Percentiles rank a stretch among this genome's conserved stretches.
phyloP scores from a whole-genome alignment of 1,140 invertebrate species.

The Copidosoma floridanum region DNA sequence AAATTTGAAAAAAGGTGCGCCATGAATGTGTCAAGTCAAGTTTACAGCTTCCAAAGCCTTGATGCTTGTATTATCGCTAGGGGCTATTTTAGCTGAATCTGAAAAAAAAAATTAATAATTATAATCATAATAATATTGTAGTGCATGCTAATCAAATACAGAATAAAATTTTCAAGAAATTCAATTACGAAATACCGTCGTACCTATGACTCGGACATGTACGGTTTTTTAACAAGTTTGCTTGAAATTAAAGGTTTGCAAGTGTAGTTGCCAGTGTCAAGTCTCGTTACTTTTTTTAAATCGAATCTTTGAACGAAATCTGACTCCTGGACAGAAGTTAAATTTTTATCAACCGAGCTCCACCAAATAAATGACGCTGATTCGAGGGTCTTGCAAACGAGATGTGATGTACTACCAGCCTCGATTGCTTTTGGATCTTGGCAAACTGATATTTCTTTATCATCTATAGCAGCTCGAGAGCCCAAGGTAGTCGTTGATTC shows the following conservation, averaged over 20 bases:
- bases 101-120: slow-evolving; percentile 18
- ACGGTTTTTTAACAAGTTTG: slow-evolving; percentile 47
- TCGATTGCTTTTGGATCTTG: slow-evolving; percentile 48
- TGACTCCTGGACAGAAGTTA: slow-evolving; percentile 48
- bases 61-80: slow-evolving; percentile 53
- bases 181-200: too few relatives aligned
- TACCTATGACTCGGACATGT: slow-evolving; percentile 51
- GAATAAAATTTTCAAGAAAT: too few relatives aligned
- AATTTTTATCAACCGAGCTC: slow-evolving; percentile 43
- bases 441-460: slow-evolving; percentile 44
- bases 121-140: slow-evolving; percentile 27
- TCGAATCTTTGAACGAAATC: slow-evolving; percentile 46
- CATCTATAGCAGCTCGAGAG: too few relatives aligned
- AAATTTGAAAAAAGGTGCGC: slow-evolving; percentile 61
- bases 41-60: slow-evolving; percentile 55
- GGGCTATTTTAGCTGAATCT: slow-evolving; percentile 56
- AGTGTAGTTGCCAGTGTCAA: slow-evolving; percentile 60
- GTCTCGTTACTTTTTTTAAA: slow-evolving; percentile 54
- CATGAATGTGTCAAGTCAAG: slow-evolving; percentile 60
- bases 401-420: slow-evolving; percentile 49
- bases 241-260: slow-evolving; percentile 52
- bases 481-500: too few relatives aligned
- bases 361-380: slow-evolving; percentile 46
- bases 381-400: slow-evolving; percentile 42
- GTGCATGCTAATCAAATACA: too few relatives aligned